phyloP scores from a whole-genome alignment of 1,140 invertebrate species.

The Cyclargus thomasi region DNA sequence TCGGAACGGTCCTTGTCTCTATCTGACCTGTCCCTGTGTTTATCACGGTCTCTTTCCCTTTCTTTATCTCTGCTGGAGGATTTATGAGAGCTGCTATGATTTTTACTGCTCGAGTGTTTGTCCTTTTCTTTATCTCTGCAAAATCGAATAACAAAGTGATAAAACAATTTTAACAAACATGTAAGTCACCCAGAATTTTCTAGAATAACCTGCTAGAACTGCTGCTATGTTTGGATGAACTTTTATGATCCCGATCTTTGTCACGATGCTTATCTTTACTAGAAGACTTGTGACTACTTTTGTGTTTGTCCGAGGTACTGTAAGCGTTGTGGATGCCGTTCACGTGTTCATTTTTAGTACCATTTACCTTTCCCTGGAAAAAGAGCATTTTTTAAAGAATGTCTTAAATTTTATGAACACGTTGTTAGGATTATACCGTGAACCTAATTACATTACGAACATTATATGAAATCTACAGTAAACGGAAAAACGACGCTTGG shows the following conservation, averaged over 20 bases:
- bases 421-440: not conserved
- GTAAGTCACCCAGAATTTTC: conserved; percentile 40
- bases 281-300: conserved; percentile 80
- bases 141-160: not conserved
- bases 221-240: conserved; percentile 66
- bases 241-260: conserved; percentile 79
- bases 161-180: not conserved
- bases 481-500: conserved; percentile 40
- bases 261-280: conserved; percentile 81
- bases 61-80: conserved; percentile 79
- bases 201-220: conserved; percentile 69
- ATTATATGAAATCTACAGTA: too few species aligned
- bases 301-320: conserved; percentile 77
- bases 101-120: conserved; percentile 74
- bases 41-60: conserved; percentile 74
- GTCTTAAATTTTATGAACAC: not conserved
- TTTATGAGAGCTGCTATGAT: conserved; percentile 78
- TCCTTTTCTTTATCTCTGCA: conserved; percentile 70
- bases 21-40: conserved; percentile 73
- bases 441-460: not conserved
- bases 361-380: conserved; percentile 69
- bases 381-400: conserved; percentile 17
- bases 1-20: conserved; percentile 72
- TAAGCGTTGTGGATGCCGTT: conserved; percentile 84
- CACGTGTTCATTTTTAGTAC: conserved; percentile 76